A percentile compares a stretch with the other conserved stretches of the same genome.
Conservation (phyloP, 2,888 invertebrate genomes). For the Stenolophus ochropezus region DNA sequence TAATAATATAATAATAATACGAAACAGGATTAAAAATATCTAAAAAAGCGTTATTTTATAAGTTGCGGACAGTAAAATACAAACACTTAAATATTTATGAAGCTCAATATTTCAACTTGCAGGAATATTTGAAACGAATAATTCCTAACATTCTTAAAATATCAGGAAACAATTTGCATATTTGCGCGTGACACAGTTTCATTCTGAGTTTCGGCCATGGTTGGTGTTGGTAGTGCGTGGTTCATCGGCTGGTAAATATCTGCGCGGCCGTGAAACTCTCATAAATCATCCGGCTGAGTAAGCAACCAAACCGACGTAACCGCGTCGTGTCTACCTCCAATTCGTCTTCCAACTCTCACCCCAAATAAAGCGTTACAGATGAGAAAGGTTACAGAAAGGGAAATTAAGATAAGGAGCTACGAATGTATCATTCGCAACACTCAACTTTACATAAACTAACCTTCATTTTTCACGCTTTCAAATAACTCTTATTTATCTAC, state of each 20-base stretch:
- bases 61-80: too few relatives aligned
- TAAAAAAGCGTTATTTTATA: too few relatives aligned
- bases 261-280: not conserved
- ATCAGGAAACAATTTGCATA: not conserved
- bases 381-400: not conserved
- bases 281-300: conserved; percentile 19
- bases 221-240: not conserved
- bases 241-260: conserved; percentile 30
- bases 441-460: too few relatives aligned
- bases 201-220: not conserved
- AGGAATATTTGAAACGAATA: not conserved
- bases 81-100: too few relatives aligned
- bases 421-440: not conserved
- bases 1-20: too few relatives aligned
- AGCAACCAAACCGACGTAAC: conserved; percentile 21
- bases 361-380: not conserved
- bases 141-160: not conserved
- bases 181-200: not conserved
- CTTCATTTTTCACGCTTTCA: too few relatives aligned
- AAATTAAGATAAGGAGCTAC: not conserved
- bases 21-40: too few relatives aligned
- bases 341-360: conserved; percentile 14
- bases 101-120: not conserved
- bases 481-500: too few relatives aligned
- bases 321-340: not conserved